Conservation (phyloP, 2,888 invertebrate species). For the Microplitis deprimator region DNA sequence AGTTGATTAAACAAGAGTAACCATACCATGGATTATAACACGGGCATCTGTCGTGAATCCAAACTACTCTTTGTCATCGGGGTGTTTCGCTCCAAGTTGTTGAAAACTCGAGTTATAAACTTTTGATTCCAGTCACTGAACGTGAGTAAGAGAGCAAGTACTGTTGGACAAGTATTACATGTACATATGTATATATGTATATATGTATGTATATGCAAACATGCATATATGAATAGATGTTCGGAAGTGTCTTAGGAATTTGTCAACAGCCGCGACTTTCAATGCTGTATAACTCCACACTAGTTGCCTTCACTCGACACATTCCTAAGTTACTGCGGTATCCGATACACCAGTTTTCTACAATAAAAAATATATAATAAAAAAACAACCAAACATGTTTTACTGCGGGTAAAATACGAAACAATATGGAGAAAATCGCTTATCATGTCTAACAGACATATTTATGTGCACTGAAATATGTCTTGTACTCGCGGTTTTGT, state of each 20-base stretch:
- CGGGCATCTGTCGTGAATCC: constrained; percentile 25
- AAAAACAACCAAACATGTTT: constrained; percentile 2
- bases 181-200: neutral
- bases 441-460: constrained; percentile 23
- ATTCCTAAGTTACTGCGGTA: constrained; percentile 36
- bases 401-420: neutral
- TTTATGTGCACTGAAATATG: constrained; percentile 9
- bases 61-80: neutral
- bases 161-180: neutral
- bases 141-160: constrained; percentile 33
- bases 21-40: constrained; percentile 30
- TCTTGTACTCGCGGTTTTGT: neutral
- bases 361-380: neutral
- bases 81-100: constrained; percentile 20
- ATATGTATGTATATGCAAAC: constrained; percentile 13
- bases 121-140: constrained; percentile 39
- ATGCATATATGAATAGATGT: constrained; percentile 25
- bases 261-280: constrained; percentile 41
- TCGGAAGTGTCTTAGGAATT: constrained; percentile 34
- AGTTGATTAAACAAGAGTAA: constrained; percentile 14
- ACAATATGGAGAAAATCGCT: constrained; percentile 20
- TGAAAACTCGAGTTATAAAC: constrained; percentile 31
- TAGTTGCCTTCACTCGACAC: constrained; percentile 43
- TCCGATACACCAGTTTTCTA: constrained; percentile 23
- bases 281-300: constrained; percentile 47